Evolutionary conservation across 2,888 invertebrate species (phyloP), one percentile per base, ranked within the genome.

Genomic region (Arctia plantaginis): DNA sequence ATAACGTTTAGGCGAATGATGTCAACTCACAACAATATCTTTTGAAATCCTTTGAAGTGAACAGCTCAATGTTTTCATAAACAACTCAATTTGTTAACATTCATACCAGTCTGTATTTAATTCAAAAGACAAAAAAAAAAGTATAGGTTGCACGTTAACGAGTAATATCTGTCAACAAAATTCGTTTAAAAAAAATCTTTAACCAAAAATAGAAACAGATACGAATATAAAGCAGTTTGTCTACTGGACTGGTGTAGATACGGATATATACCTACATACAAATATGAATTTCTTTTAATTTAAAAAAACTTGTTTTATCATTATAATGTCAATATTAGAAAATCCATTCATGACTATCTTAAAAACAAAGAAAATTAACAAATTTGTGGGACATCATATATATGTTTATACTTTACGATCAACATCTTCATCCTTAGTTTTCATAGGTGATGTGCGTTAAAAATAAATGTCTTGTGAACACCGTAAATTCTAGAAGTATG

Each of bases 1-100:
- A 15, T 33, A 35, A 69, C 6, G 35, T 69, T 69, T 39, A 27
- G 64, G n/a, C 20, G 27, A n/a, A 35, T 39, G 55, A 62, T 30
- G 64, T 39, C 69, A 30, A 62, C 64, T 68, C 65, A 39, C 55
- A 55, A 72, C 66, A 59, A 64, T 73, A 35, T 73, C 62, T 30
- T 64, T 64, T 69, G 69, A 64, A 30, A 27, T 69, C 13, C 51
- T 69, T 69, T 51, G 51, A 73, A 73, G 27, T 69, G 15, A 64
- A 68, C n/a, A 67, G 68, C 59, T 68, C 33, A 41, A 66, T 72
- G 41, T 72, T 47, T 66, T 59, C 59, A 13, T 44, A n/a, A 44
- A 67, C 33, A 67, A 47, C 44, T 44, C 27, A 20, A 20, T 67
- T 67, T 67, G 30, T 47, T 30, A 67, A 15, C 30, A 30, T 47